Conservation (phyloP, 2,113 vertebrate genomes). For the Abramis brama region DNA sequence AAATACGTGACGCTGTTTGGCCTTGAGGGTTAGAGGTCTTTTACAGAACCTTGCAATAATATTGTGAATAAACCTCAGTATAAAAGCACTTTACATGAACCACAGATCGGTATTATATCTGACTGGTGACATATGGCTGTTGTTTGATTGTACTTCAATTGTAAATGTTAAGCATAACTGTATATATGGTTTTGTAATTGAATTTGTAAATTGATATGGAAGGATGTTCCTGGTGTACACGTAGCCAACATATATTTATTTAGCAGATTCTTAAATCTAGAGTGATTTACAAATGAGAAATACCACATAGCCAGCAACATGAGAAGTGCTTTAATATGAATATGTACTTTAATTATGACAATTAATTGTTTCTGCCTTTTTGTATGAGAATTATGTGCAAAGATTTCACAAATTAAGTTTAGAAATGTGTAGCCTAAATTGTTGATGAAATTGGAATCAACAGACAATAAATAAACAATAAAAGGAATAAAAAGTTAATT, state of each 20-base stretch:
- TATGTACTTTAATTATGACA: not conserved
- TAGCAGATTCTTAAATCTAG: not conserved
- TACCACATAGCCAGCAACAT: not conserved
- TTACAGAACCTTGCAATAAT: not conserved
- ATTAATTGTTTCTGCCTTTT: not conserved
- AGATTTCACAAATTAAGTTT: not conserved
- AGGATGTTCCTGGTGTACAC: not conserved
- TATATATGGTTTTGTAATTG: not conserved
- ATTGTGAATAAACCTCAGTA: not conserved
- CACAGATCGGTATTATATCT: not conserved
- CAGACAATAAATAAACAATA: not conserved
- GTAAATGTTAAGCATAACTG: not conserved
- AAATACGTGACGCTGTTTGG: slow-evolving; percentile 14
- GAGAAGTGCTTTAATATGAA: not conserved
- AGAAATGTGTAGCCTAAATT: not conserved
- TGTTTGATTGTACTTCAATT: not conserved
- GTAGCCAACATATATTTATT: not conserved
- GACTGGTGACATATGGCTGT: not conserved
- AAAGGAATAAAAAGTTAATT: not conserved
- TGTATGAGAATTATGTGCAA: not conserved
- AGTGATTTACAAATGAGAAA: not conserved
- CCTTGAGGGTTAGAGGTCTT: not conserved
- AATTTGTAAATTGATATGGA: not conserved
- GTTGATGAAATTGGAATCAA: not conserved
- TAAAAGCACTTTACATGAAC: not conserved